These are phyloP conservation scores for Hippoglossus hippoglossus DNA, from an alignment of 2,797 vertebrate genomes.

Conservation along the genomic window DNA sequence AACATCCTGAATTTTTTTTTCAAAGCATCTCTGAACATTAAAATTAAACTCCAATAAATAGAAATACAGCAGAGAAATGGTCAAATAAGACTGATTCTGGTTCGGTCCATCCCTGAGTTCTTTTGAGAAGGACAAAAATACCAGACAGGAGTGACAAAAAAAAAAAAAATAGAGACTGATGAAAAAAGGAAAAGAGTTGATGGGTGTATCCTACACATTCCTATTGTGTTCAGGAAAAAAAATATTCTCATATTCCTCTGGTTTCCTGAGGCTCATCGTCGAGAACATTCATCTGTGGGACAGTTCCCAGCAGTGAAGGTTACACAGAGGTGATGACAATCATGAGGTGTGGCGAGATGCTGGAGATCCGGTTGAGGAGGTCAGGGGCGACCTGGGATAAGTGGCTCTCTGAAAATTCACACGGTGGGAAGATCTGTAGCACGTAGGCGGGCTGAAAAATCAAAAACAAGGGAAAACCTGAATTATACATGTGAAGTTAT, in stretches of 20 bases:
- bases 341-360: constrained; percentile 99
- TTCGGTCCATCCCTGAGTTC: constrained; percentile 81
- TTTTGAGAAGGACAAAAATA: constrained; percentile 80
- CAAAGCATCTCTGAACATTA: constrained; percentile 74
- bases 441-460: constrained; percentile 93
- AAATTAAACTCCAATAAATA: constrained; percentile 87
- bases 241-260: constrained; percentile 67
- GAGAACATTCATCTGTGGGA: constrained; percentile 54
- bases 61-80: constrained; percentile 86
- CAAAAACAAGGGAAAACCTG: neutral
- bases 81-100: constrained; percentile 85
- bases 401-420: constrained; percentile 97
- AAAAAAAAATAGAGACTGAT: constrained; percentile 37
- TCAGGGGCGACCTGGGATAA: constrained; percentile 96
- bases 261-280: constrained; percentile 76
- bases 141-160: constrained; percentile 73
- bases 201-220: constrained; percentile 62
- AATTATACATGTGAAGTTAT: neutral
- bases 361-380: constrained; percentile 97
- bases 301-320: constrained; percentile 65
- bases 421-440: constrained; percentile 99
- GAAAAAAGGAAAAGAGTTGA: constrained; percentile 34
- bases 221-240: constrained; percentile 58
- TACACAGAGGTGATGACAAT: constrained; percentile 99
- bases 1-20: constrained; percentile 70